Conservation (phyloP, 1,140 invertebrate species). For the Asbolus verrucosus region DNA sequence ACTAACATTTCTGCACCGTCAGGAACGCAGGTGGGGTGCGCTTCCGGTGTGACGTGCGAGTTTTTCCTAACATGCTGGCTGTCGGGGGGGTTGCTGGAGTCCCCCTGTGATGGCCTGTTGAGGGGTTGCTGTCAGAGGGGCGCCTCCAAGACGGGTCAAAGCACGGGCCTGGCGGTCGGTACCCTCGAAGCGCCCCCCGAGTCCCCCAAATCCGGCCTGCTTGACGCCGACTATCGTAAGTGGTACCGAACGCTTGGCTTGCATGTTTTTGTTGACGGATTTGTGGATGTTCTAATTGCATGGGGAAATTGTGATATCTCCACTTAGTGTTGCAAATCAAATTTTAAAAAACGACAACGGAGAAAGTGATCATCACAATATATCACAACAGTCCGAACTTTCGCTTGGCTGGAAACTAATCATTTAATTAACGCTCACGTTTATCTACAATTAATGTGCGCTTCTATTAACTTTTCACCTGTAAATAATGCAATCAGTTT, state of each 20-base stretch:
- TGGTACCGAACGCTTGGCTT: conserved; percentile 54
- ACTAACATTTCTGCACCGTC: conserved; percentile 2
- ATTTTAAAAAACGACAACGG: conserved; percentile 12
- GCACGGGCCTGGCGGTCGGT: conserved; percentile 72
- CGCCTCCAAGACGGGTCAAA: conserved; percentile 77
- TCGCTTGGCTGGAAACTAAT: conserved; percentile 16
- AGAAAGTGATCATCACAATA: conserved; percentile 38
- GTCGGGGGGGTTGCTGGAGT: conserved; percentile 87
- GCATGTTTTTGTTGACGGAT: background rate
- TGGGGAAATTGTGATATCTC: conserved; percentile 23
- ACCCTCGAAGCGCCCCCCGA: conserved; percentile 68
- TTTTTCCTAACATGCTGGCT: conserved; percentile 95
- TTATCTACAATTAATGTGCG: conserved; percentile 23
- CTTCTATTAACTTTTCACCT: conserved; percentile 22
- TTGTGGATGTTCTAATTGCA: conserved; percentile 27
- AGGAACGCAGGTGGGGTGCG: conserved; percentile 67
- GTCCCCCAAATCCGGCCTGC: conserved; percentile 66
- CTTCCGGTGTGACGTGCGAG: conserved; percentile 85
- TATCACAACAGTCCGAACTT: conserved; percentile 4
- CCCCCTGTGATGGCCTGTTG: conserved; percentile 84
- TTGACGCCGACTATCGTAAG: conserved; percentile 61
- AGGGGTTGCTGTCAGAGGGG: conserved; percentile 89
- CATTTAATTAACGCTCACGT: conserved; percentile 21
- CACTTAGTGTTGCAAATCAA: conserved; percentile 1
- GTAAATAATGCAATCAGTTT: conserved; percentile 21